A percentile compares a stretch with the other conserved stretches of the same genome.
phyloP scores from a whole-genome alignment of 2,888 invertebrate genomes.

The Pinctada fucata region DNA sequence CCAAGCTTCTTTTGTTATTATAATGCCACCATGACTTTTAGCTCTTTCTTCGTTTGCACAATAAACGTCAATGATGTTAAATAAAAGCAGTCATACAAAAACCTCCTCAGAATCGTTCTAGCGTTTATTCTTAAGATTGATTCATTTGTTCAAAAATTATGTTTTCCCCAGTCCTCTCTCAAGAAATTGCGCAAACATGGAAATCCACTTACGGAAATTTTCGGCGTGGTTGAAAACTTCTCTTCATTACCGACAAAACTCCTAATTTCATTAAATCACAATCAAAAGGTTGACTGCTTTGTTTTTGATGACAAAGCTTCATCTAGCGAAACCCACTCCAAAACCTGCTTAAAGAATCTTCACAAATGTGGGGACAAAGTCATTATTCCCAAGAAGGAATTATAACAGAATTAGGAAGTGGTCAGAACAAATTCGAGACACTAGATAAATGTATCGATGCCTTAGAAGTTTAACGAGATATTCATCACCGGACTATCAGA shows the following conservation, averaged over 20 bases:
- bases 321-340: neutral
- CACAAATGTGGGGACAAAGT: neutral
- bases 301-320: neutral
- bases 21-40: neutral
- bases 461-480: no score
- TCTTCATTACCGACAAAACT: neutral
- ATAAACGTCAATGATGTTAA: neutral
- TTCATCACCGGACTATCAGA: no score
- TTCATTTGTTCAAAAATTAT: conserved; percentile 4
- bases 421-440: neutral
- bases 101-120: neutral
- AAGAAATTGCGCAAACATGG: conserved; percentile 4
- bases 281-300: neutral
- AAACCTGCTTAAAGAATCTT: neutral
- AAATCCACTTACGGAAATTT: neutral
- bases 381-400: neutral
- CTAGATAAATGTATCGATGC: no score
- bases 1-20: neutral
- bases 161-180: neutral
- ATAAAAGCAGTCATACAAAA: no score
- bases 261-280: neutral
- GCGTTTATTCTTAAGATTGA: neutral
- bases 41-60: neutral
- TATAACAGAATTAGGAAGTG: neutral
- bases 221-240: neutral